Percentiles rank a stretch among this genome's conserved stretches.
phyloP scores from a whole-genome alignment of 1,140 invertebrate genomes.

The Neocloeon triangulifer region DNA sequence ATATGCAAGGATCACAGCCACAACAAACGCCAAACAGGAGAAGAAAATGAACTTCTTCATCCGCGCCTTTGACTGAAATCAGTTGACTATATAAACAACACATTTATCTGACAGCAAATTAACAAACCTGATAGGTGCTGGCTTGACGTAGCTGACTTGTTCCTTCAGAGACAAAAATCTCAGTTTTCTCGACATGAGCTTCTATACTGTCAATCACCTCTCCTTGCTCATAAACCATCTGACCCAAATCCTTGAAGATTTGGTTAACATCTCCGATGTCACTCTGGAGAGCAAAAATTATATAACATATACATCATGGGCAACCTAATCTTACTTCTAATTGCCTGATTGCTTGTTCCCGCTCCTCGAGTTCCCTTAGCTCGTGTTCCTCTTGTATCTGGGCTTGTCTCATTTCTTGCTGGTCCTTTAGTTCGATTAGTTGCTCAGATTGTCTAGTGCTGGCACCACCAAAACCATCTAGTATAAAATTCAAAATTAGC shows the following conservation, averaged over 20 bases:
- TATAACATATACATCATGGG: slow-evolving; percentile 1
- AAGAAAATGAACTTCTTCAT: slow-evolving; percentile 64
- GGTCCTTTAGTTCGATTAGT: slow-evolving; percentile 39
- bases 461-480: neutral
- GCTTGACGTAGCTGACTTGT: slow-evolving; percentile 60
- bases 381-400: slow-evolving; percentile 71
- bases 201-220: slow-evolving; percentile 92
- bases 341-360: slow-evolving; percentile 72
- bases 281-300: slow-evolving; percentile 27
- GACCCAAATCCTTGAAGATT: slow-evolving; percentile 94
- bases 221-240: slow-evolving; percentile 93
- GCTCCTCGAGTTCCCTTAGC: slow-evolving; percentile 62
- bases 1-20: slow-evolving; percentile 47
- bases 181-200: slow-evolving; percentile 78
- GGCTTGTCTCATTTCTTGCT: slow-evolving; percentile 36
- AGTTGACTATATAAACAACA: slow-evolving; percentile 5
- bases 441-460: slow-evolving; percentile 17
- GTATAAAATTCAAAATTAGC: no score
- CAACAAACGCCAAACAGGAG: slow-evolving; percentile 35
- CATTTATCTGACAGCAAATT: neutral
- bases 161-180: slow-evolving; percentile 63
- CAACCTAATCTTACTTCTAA: slow-evolving; percentile 41
- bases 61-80: slow-evolving; percentile 50
- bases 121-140: slow-evolving; percentile 43
- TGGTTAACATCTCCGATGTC: slow-evolving; percentile 93